Evolutionary conservation across 2,113 vertebrate species (phyloP), one percentile per base, ranked within the genome.

Genomic region (Zosterops japonicus): DNA sequence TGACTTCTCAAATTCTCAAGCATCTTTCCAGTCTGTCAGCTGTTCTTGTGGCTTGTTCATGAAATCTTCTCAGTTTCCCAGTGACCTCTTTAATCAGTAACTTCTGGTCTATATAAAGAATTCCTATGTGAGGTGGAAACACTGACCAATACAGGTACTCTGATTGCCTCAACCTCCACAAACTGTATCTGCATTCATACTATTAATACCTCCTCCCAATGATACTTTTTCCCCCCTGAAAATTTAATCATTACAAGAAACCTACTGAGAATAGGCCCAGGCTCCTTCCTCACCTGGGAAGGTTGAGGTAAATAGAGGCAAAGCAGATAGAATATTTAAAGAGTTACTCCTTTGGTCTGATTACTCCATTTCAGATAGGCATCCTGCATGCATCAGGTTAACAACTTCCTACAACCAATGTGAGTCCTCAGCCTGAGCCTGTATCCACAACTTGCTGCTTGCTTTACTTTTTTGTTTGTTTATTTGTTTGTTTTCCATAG

Each of bases 21-120:
- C 3, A 59, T 56, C 49, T 36, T 88, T 71, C 10, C 33, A 60
- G 18, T 55, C 14, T 76, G 20, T 31, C 29, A 61, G 8, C 9
- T 36, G 10, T 56, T 83, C 52, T 44, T 7, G 2, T 28, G 63
- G 21, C 8, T 91, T 60, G 63, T 53, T 39, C 23, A 7, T 29
- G 14, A 49, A 42, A n/a, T n/a, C 25, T 59, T 69, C 35, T 60
- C 63, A 28, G 33, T 46, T 68, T 74, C 9, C 3, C 18, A 15
- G 12, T 1, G 2, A 55, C 20, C 4, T 39, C 6, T n/a, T 47
- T 49, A 42, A 63, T 25, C 0, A 0, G 14, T 41, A 56, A 63
- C 10, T 47, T 83, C n/a, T 64, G 44, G 28, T 15, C 24, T 80
- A 14, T 28, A 35, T 12, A 68, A 39, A 68, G 20, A 68, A 60